Percentiles rank a stretch among this genome's conserved stretches.
Conservation (phyloP, 1,140 invertebrate species). For the Thaumetopoea pityocampa region DNA sequence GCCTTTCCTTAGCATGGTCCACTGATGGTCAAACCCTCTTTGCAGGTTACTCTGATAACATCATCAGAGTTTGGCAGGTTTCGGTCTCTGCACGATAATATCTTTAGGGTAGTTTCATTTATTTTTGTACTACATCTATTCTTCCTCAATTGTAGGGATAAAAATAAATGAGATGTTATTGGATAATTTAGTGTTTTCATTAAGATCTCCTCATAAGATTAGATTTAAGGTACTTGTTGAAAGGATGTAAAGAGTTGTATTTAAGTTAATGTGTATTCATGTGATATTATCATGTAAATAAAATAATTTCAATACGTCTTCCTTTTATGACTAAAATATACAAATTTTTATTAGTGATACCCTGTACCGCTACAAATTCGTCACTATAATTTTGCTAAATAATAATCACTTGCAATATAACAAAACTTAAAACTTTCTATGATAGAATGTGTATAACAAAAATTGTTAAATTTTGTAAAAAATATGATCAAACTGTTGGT, state of each 20-base stretch:
- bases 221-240: constrained; percentile 15
- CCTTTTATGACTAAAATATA: too few relatives aligned
- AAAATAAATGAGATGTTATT: constrained; percentile 69
- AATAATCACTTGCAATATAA: too few relatives aligned
- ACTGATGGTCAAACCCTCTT: constrained; percentile 99
- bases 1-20: constrained; percentile 98
- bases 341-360: too few relatives aligned
- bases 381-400: too few relatives aligned
- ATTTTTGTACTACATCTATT: constrained; percentile 56
- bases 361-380: too few relatives aligned
- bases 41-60: constrained; percentile 99
- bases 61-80: constrained; percentile 99
- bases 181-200: constrained; percentile 44
- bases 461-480: too few relatives aligned
- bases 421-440: too few relatives aligned
- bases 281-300: constrained; percentile 3
- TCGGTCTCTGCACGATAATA: constrained; percentile 85
- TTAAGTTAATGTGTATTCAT: constrained; percentile 3
- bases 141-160: constrained; percentile 38
- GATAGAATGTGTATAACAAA: too few relatives aligned
- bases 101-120: constrained; percentile 59
- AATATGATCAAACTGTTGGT: too few relatives aligned
- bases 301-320: not conserved
- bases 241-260: not conserved
- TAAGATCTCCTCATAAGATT: constrained; percentile 44